Percentiles rank a stretch among this genome's conserved stretches.
Conservation (phyloP, 2,888 invertebrate genomes). For the Epirrhoe tristata region DNA sequence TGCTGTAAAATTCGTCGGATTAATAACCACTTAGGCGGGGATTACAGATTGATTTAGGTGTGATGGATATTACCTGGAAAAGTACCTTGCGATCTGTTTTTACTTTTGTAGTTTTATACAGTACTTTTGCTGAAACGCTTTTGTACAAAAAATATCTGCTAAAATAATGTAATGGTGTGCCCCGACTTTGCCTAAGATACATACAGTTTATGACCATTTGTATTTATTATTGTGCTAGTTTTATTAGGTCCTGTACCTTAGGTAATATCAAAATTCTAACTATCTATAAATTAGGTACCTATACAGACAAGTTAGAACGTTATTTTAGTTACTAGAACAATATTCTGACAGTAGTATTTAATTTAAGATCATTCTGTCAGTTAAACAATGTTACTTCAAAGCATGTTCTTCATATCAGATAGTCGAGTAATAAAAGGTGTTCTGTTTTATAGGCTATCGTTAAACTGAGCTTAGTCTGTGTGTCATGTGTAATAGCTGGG, state of each 20-base stretch:
- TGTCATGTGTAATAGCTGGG: conserved; percentile 52
- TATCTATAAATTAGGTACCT: too few relatives aligned
- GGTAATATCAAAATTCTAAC: too few relatives aligned
- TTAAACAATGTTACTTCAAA: conserved; percentile 30
- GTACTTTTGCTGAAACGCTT: background rate
- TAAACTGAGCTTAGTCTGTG: conserved; percentile 68
- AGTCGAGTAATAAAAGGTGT: conserved; percentile 64
- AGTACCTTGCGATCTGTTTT: background rate
- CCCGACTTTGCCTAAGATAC: too few relatives aligned
- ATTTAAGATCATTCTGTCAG: background rate
- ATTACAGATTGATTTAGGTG: background rate
- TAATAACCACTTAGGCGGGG: conserved; percentile 31
- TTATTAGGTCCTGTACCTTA: too few relatives aligned
- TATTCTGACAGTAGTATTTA: too few relatives aligned
- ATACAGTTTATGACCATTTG: too few relatives aligned
- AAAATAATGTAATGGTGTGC: too few relatives aligned
- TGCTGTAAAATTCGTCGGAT: conserved; percentile 52
- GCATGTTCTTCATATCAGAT: conserved; percentile 32
- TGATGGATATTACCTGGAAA: background rate
- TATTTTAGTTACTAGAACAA: too few relatives aligned
- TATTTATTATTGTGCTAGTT: too few relatives aligned
- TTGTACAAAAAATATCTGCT: too few relatives aligned
- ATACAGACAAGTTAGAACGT: too few relatives aligned
- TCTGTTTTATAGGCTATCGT: conserved; percentile 72
- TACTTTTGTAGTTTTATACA: background rate